Conservation (phyloP, 2,797 vertebrate genomes). For the Phrynocephalus guinanensis region DNA sequence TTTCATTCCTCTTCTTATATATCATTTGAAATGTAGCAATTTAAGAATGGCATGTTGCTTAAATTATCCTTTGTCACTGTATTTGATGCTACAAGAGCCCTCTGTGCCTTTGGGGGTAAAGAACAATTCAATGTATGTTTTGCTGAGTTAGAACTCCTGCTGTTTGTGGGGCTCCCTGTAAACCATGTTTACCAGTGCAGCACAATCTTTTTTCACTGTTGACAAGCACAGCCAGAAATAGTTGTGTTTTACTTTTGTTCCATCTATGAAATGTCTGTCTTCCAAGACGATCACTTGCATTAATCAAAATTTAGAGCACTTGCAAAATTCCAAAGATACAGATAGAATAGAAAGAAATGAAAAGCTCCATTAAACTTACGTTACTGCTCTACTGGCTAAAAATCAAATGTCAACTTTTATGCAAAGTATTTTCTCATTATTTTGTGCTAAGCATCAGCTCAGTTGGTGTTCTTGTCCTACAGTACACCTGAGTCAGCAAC, state of each 20-base stretch:
- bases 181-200: not conserved
- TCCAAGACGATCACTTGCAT: not conserved
- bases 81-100: fast-evolving
- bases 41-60: not conserved
- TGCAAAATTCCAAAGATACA: not conserved
- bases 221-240: not conserved
- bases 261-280: constrained; percentile 7
- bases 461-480: constrained; percentile 60
- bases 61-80: not conserved
- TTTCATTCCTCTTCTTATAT: not conserved
- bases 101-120: not conserved
- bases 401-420: constrained; percentile 62
- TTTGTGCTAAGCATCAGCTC: constrained; percentile 46
- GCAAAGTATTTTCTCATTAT: constrained; percentile 42
- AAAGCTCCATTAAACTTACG: constrained; percentile 34
- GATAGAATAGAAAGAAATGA: constrained; percentile 31
- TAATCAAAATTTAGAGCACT: not conserved
- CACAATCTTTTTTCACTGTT: not conserved
- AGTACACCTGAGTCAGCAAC: constrained; percentile 61
- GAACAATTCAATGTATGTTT: not conserved
- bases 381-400: constrained; percentile 44
- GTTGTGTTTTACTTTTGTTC: not conserved
- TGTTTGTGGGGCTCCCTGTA: not conserved
- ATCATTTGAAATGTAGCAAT: not conserved
- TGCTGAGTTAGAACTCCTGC: not conserved